phyloP scores from a whole-genome alignment of 2,113 vertebrate species.

The Tachuris rubrigastra region DNA sequence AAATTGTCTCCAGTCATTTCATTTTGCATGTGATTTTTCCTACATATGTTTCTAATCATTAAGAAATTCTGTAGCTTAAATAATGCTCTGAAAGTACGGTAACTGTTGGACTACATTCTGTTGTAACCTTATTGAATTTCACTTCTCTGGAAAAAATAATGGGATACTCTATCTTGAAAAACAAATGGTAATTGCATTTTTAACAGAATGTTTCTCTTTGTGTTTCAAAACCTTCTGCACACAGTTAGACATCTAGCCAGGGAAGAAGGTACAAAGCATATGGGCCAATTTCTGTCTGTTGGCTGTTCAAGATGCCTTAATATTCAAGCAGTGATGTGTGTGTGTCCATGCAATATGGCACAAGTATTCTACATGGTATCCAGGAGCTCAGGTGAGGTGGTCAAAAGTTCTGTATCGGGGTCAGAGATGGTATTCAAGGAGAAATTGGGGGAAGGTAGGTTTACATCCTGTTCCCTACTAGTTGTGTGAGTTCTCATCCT shows the following conservation, averaged over 20 bases:
- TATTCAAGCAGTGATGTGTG: slow-evolving; percentile 45
- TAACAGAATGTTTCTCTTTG: slow-evolving; percentile 74
- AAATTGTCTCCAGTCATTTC: slow-evolving; percentile 60
- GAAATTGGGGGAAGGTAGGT: not conserved
- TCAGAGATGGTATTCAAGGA: not conserved
- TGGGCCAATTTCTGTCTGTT: slow-evolving; percentile 70
- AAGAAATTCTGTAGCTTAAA: slow-evolving; percentile 71
- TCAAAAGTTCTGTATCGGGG: not conserved
- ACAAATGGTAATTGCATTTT: slow-evolving; percentile 72
- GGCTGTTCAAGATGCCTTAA: slow-evolving; percentile 68
- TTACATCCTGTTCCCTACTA: not conserved
- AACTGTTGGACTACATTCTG: slow-evolving; percentile 72
- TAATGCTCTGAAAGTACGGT: slow-evolving; percentile 65
- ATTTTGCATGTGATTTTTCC: slow-evolving; percentile 64
- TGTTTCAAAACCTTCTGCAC: slow-evolving; percentile 73
- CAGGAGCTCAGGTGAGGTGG: not conserved
- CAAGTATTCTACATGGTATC: not conserved
- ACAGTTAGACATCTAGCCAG: slow-evolving; percentile 72
- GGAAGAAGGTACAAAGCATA: slow-evolving; percentile 72
- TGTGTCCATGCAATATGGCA: slow-evolving; percentile 55
- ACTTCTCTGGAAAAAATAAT: slow-evolving; percentile 69
- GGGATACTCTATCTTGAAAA: slow-evolving; percentile 68
- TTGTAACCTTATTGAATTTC: slow-evolving; percentile 73
- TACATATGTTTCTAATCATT: slow-evolving; percentile 72
- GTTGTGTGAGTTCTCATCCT: not conserved